Evolutionary conservation across 2,113 vertebrate genomes (phyloP).

Genomic region (Bombycilla garrulus): DNA sequence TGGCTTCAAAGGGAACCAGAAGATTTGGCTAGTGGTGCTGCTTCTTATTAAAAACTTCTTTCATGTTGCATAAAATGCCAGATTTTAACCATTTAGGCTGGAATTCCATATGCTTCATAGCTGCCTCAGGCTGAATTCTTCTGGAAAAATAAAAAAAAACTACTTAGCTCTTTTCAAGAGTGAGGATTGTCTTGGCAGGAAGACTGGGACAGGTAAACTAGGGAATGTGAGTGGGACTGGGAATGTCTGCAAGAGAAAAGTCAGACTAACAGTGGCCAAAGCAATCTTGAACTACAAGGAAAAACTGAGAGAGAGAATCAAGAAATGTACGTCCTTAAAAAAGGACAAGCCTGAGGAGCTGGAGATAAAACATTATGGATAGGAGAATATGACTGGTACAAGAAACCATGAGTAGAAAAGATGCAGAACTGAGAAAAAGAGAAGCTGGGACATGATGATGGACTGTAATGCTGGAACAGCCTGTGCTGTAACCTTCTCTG

Average conservation of each 20-base stretch:
- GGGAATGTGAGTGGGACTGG: neutral
- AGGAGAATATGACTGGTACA: neutral
- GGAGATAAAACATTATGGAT: neutral
- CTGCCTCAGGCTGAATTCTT: slow-evolving; percentile 21
- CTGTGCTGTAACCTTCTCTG: neutral
- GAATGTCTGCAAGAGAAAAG: neutral
- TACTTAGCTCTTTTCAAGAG: neutral
- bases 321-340: neutral
- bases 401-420: neutral
- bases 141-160: slow-evolving; percentile 25
- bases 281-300: neutral
- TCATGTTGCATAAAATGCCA: slow-evolving; percentile 14
- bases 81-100: slow-evolving; percentile 9
- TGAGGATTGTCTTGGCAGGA: neutral
- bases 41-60: slow-evolving; percentile 40
- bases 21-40: neutral
- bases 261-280: neutral
- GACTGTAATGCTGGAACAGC: neutral
- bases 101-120: neutral
- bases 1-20: slow-evolving; percentile 46
- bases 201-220: neutral
- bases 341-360: neutral
- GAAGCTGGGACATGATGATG: neutral
- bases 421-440: neutral
- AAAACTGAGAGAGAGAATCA: neutral